Base-by-base conservation (phyloP, 2,113 vertebrate species). In the Mastomys natalensis region DNA sequence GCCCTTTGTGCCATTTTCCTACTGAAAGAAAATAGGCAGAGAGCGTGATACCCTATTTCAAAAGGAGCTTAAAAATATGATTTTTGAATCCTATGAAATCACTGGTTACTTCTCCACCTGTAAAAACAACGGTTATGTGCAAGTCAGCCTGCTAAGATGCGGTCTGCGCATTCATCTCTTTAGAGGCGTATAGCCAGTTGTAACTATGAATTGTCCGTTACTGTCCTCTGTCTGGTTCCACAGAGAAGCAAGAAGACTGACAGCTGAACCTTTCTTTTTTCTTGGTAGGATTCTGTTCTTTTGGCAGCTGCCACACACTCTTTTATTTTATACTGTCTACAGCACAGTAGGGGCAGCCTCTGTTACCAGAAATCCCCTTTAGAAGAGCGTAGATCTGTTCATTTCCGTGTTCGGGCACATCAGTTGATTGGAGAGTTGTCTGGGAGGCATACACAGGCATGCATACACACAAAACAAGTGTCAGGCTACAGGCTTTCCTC, bases 381-480 rank as follows among this genome's bases (percentile, higher is more conserved):
- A 90, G 93, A 95, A 98, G 84, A 97, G 77, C 72, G 95, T 48
- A 95, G 92, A 31, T 89, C 91, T 94, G 76, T 0, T 0, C 94
- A 93, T 87, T 96, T 97, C 92, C 64, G 48, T 31, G 8, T 62
- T 80, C 53, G 93, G 91, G 97, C 95, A 3, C 7, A 22, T 17
- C 90, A 97, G 97, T 97, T 98, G 92, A 81, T 93, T 94, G 92
- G 93, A 91, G 97, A 98, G 98, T 98, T 97, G 62, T 70, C 95
- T 89, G 96, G 96, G 97, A 98, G 78, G 97, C 94, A 84, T 91
- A 94, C 91, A 95, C n/a, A 94, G 81, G 68, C 70, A 40, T 1
- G 70, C 43, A 51, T 62, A 53, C 58, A 80, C 66, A 13, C 82
- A 95, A 88, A 95, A 96, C 64, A 96, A 93, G 96, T 90, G 93